These are phyloP conservation scores for Epinephelus lanceolatus DNA, from an alignment of 2,113 vertebrate species.

Conservation along the genomic window DNA sequence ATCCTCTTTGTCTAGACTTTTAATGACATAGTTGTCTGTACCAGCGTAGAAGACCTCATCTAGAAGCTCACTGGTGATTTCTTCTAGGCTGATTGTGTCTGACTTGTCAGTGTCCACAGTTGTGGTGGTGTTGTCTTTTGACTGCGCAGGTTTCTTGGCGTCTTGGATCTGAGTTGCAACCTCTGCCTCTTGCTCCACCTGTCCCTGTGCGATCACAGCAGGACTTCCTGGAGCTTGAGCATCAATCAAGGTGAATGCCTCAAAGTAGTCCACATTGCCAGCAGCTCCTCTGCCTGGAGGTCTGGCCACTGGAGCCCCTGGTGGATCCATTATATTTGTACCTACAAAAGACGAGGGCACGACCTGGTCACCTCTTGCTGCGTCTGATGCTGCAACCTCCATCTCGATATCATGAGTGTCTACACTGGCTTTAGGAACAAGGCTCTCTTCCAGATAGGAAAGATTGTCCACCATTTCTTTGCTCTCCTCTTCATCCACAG, in stretches of 20 bases:
- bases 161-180: conserved; percentile 47
- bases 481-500: conserved; percentile 93
- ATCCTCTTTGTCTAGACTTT: conserved; percentile 59
- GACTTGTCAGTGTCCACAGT: conserved; percentile 55
- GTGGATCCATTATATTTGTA: conserved; percentile 60
- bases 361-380: background rate
- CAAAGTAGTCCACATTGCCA: conserved; percentile 91
- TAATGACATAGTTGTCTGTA: conserved; percentile 29
- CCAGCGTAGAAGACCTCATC: conserved; percentile 91
- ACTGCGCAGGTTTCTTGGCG: conserved; percentile 4
- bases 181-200: conserved; percentile 43
- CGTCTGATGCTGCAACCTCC: background rate
- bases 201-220: conserved; percentile 41
- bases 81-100: conserved; percentile 77
- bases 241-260: conserved; percentile 91
- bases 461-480: conserved; percentile 89
- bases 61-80: conserved; percentile 85
- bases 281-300: conserved; percentile 25
- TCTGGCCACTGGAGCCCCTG: conserved; percentile 66
- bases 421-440: conserved; percentile 75
- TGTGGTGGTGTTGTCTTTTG: background rate
- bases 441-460: conserved; percentile 88
- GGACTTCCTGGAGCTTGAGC: conserved; percentile 81
- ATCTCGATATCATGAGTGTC: conserved; percentile 49
- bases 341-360: background rate